phyloP scores from a whole-genome alignment of 2,113 vertebrate species.

The Glaucomys volans region DNA sequence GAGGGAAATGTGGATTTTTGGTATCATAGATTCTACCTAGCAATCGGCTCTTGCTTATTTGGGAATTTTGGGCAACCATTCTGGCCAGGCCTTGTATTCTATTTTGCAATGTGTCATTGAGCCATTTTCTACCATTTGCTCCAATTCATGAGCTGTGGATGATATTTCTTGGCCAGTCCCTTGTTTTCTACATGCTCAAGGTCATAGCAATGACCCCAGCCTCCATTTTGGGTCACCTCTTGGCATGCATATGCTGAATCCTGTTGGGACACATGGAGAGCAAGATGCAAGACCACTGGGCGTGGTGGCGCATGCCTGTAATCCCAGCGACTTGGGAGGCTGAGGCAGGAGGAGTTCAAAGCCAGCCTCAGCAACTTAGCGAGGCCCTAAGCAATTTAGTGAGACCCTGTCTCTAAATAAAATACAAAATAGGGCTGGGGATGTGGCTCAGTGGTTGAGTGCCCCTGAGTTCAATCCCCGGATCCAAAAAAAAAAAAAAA shows the following conservation, averaged over 20 bases:
- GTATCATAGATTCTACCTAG: neutral
- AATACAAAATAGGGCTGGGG: no score
- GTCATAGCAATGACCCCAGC: neutral
- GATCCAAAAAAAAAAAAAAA: no score
- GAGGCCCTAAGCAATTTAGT: no score
- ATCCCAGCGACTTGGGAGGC: no score
- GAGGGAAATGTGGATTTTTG: neutral
- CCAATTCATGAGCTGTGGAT: neutral
- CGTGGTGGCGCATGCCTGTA: no score
- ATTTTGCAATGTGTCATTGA: neutral
- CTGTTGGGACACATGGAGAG: neutral
- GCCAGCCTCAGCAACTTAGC: no score
- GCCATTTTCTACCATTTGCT: neutral
- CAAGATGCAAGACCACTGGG: neutral
- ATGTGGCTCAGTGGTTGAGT: no score
- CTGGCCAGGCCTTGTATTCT: neutral
- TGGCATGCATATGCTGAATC: neutral
- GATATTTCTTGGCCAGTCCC: neutral
- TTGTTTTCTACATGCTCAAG: neutral
- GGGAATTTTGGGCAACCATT: neutral
- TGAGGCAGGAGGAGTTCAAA: no score
- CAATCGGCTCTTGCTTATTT: neutral
- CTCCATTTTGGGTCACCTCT: neutral
- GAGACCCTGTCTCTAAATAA: no score
- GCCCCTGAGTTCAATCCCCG: no score